Percentiles rank a stretch among this genome's conserved stretches.
phyloP scores from a whole-genome alignment of 2,888 invertebrate genomes.

The Priocnemis perturbator region DNA sequence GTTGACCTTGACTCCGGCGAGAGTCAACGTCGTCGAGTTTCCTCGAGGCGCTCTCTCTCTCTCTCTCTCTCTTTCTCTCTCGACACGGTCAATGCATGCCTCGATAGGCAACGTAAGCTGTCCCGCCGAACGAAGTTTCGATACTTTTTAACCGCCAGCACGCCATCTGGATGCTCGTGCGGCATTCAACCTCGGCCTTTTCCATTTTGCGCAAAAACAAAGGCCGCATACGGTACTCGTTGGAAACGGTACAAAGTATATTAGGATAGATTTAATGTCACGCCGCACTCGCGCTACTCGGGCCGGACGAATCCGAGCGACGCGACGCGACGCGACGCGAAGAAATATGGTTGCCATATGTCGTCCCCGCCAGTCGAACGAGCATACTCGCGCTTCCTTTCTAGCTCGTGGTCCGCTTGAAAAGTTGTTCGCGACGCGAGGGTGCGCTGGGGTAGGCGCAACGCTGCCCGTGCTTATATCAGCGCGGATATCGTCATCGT shows the following conservation, averaged over 20 bases:
- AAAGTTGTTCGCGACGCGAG: too few relatives aligned
- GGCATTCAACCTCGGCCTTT: too few relatives aligned
- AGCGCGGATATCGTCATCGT: background rate
- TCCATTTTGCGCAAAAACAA: too few relatives aligned
- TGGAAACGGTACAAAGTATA: too few relatives aligned
- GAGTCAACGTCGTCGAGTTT: background rate
- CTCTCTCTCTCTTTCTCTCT: too few relatives aligned
- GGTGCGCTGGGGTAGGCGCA: background rate
- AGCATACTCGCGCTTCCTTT: background rate
- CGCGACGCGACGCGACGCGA: constrained; percentile 1
- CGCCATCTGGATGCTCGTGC: background rate
- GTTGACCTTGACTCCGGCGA: constrained; percentile 44
- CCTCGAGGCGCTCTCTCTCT: background rate
- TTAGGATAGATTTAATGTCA: too few relatives aligned
- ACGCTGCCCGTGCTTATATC: background rate
- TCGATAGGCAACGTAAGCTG: too few relatives aligned
- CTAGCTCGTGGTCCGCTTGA: background rate
- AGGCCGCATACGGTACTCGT: too few relatives aligned
- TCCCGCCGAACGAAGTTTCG: background rate
- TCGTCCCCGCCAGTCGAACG: constrained; percentile 1
- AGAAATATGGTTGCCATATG: constrained; percentile 39
- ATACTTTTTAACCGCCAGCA: constrained; percentile 27
- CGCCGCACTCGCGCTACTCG: too few relatives aligned
- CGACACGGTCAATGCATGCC: too few relatives aligned
- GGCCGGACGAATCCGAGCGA: background rate